These are phyloP conservation scores for Harpegnathos saltator DNA, from an alignment of 1,140 invertebrate species.

Conservation along the genomic window DNA sequence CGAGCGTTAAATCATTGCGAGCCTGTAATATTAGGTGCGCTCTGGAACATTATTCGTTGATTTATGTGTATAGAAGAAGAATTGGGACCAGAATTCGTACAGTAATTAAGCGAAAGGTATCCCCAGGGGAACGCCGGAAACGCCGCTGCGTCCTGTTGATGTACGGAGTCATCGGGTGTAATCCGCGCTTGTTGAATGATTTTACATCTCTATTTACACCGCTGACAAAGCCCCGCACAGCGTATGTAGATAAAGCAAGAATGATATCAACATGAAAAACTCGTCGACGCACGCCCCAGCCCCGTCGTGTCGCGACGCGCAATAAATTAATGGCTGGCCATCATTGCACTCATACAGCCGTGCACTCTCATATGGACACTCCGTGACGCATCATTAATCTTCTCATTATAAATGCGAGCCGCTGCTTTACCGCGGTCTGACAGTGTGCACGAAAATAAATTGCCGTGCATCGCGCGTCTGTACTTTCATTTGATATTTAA, in stretches of 20 bases:
- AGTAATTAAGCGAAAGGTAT: constrained; percentile 40
- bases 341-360: constrained; percentile 70
- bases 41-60: constrained; percentile 9
- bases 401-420: constrained; percentile 80
- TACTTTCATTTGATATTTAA: constrained; percentile 83
- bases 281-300: constrained; percentile 67
- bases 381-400: constrained; percentile 78
- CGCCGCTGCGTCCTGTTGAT: constrained; percentile 46
- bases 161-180: constrained; percentile 55
- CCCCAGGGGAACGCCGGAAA: constrained; percentile 38
- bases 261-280: constrained; percentile 71
- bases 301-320: constrained; percentile 64
- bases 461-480: constrained; percentile 78
- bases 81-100: not conserved
- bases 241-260: constrained; percentile 62
- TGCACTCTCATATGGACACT: constrained; percentile 63
- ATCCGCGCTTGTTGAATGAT: constrained; percentile 59
- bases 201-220: constrained; percentile 61
- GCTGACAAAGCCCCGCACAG: constrained; percentile 61
- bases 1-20: too few relatives aligned
- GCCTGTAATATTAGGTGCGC: too few relatives aligned
- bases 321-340: constrained; percentile 76
- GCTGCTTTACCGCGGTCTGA: constrained; percentile 73
- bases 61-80: not conserved
- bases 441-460: constrained; percentile 78